phyloP scores from a whole-genome alignment of 2,888 invertebrate genomes.

The Allolobophora icterica region DNA sequence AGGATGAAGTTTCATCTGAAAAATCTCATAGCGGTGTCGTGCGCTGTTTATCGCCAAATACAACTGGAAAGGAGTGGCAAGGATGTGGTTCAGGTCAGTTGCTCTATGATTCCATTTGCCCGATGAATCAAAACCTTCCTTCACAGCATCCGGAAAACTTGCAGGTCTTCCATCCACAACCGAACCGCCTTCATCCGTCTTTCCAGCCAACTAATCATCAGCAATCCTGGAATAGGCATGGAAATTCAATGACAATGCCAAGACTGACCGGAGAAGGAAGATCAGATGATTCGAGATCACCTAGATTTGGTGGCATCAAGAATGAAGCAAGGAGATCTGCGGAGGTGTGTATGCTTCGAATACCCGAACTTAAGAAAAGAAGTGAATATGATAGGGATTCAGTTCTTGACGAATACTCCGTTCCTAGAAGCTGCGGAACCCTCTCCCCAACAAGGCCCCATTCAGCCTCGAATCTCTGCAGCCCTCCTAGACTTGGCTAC shows the following conservation, averaged over 20 bases:
- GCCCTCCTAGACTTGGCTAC: neutral
- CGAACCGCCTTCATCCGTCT: neutral
- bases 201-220: neutral
- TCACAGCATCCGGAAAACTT: neutral
- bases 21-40: neutral
- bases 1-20: neutral
- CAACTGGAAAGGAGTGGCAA: neutral
- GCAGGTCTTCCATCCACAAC: constrained; percentile 17
- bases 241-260: neutral
- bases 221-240: neutral
- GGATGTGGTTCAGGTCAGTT: neutral
- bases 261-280: neutral
- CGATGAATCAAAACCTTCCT: neutral
- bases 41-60: neutral
- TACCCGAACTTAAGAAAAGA: neutral
- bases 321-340: neutral
- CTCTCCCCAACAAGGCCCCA: neutral
- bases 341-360: neutral
- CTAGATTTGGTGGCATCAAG: neutral
- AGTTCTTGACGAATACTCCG: neutral
- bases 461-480: neutral
- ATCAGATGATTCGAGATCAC: neutral
- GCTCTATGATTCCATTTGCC: neutral
- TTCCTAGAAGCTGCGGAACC: neutral
- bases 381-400: neutral